Conservation (phyloP, 2,113 vertebrate species). For the Bambusicola thoracicus region DNA sequence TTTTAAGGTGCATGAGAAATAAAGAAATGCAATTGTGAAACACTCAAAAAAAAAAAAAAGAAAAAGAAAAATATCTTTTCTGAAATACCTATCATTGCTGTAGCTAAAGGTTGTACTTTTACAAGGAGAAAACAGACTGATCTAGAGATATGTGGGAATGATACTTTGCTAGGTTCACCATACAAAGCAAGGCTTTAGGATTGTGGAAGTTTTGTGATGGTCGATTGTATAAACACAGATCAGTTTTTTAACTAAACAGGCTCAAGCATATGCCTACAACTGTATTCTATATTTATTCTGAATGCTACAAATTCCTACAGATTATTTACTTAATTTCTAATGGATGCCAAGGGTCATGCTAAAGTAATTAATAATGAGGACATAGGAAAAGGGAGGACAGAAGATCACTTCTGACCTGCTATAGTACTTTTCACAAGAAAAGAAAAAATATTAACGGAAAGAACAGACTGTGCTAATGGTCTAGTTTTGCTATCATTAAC, state of each 20-base stretch:
- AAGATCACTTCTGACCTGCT: conserved; percentile 40
- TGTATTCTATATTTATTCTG: neutral
- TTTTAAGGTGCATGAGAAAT: neutral
- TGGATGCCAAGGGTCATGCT: conserved; percentile 29
- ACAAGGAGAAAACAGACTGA: neutral
- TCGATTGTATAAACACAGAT: neutral
- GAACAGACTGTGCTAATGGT: conserved; percentile 45
- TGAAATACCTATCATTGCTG: neutral
- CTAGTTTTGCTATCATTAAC: conserved; percentile 50
- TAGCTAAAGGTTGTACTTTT: neutral
- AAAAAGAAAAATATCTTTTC: neutral
- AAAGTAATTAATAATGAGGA: neutral
- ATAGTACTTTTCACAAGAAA: conserved; percentile 7
- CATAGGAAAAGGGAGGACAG: neutral
- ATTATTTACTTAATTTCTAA: conserved; percentile 37
- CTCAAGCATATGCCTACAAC: neutral
- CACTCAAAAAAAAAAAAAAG: neutral
- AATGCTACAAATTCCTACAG: neutral
- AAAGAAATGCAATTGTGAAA: rapidly evolving
- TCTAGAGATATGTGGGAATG: neutral
- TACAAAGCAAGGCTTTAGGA: neutral
- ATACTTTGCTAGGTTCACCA: neutral
- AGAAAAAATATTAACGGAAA: conserved; percentile 1
- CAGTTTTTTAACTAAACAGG: neutral
- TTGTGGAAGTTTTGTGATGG: neutral